Base-by-base conservation (phyloP, 1,140 invertebrate genomes). In the Sweltsa coloradensis region DNA sequence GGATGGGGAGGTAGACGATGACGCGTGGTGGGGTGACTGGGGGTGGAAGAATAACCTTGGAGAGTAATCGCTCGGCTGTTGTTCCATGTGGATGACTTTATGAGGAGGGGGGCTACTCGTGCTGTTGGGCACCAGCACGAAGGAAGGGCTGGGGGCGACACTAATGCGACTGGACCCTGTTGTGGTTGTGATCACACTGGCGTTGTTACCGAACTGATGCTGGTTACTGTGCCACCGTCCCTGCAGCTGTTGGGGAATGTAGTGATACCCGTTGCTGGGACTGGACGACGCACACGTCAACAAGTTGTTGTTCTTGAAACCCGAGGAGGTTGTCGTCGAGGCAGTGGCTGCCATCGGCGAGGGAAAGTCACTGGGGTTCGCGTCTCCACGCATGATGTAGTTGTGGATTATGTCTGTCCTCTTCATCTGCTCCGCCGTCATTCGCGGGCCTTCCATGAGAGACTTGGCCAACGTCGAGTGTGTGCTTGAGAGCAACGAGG, bases 341-440 rank as follows among this genome's bases (percentile, higher is more conserved):
- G 41, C 41, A 14, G 31, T 23, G 9, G 19, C 42, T 11, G 48
- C 16, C 16, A 29, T 24, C 13, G 46, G 25, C 6, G 25, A 23
- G 6, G 46, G 39, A 5, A n/a, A 48, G 14, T 39, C 36, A 16
- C n/a, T 41, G 13, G 24, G 39, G 14, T 60, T 65, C 0, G 69
- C 63, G 47, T 79, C 78, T 5, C 77, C 79, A 26, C 83, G 72
- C 79, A 89, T 88, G 60, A 91, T 85, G 60, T 86, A 89, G 60
- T 85, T 87, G 62, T 89, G 85, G 55, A 91, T 89, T 50, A 90
- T 83, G 59, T 90, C 86, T 26, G 85, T 85, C 54, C 85, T 77
- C 64, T 90, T 89, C 61, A 88, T 72, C 67, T 90, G 87, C 63
- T 91, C 87, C 22, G 85, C 82, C 5, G 83, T 89, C 81, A 90